Evolutionary conservation across 2,113 vertebrate genomes (phyloP).

Genomic region (Glaucidium brasilianum): DNA sequence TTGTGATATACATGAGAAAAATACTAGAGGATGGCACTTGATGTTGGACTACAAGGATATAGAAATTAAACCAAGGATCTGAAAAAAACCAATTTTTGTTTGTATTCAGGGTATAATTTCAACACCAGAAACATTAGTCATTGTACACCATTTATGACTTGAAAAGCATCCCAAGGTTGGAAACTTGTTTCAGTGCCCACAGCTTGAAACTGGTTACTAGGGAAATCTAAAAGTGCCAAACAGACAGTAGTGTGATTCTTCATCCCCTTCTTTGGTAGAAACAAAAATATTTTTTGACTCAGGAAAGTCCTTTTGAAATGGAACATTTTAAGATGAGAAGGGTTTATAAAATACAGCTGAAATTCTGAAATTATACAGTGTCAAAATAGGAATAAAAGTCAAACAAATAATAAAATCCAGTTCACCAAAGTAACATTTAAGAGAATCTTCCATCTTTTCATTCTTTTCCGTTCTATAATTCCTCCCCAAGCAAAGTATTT

Average conservation of each 20-base stretch:
- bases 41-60: not conserved
- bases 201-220: not conserved
- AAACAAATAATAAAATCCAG: not conserved
- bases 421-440: not conserved
- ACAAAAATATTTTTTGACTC: not conserved
- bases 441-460: not conserved
- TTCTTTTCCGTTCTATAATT: not conserved
- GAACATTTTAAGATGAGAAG: not conserved
- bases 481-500: not conserved
- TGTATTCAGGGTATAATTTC: not conserved
- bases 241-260: not conserved
- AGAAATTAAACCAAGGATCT: not conserved
- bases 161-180: not conserved
- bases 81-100: not conserved
- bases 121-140: not conserved
- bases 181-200: not conserved
- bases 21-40: not conserved
- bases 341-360: not conserved
- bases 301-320: not conserved
- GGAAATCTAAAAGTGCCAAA: not conserved
- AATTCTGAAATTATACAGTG: not conserved
- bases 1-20: not conserved
- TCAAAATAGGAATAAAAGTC: not conserved
- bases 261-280: not conserved
- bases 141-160: not conserved